Conservation (phyloP, 2,113 vertebrate genomes). For the Megaleporinus macrocephalus region DNA sequence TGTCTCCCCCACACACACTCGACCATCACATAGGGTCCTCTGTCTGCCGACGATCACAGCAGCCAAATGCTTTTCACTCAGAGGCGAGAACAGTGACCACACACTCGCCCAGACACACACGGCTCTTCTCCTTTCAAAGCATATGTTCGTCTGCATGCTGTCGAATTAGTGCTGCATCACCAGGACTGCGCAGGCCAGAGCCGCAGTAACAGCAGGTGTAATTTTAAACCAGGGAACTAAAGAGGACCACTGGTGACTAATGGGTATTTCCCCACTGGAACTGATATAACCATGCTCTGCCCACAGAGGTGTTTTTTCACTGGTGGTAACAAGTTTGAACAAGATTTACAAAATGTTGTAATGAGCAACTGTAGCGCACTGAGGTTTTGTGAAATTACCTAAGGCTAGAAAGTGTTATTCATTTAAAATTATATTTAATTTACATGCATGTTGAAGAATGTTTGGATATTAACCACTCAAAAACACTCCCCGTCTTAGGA, state of each 20-base stretch:
- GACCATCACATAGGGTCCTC: background rate
- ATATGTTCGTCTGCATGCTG: conserved; percentile 3
- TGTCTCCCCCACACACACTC: conserved; percentile 28
- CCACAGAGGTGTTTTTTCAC: background rate
- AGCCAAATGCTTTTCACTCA: background rate
- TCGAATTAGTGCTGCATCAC: background rate
- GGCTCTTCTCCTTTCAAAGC: conserved; percentile 5
- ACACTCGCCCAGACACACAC: background rate
- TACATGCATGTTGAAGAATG: no score
- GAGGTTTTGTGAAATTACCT: no score
- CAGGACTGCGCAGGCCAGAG: background rate
- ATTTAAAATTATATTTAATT: no score
- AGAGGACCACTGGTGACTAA: background rate
- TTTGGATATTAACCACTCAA: no score
- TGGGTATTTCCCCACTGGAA: background rate
- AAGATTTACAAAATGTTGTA: background rate
- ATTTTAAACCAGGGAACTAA: conserved; percentile 20
- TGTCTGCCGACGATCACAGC: conserved; percentile 26
- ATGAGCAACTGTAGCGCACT: no score
- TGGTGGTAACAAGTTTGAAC: background rate
- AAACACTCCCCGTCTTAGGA: no score
- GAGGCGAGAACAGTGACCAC: background rate
- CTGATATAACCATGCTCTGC: background rate
- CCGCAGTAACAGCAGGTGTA: background rate
- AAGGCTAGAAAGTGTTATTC: no score